Evolutionary conservation across 2,797 vertebrate species (phyloP), one percentile per base, ranked within the genome.

Genomic region (Dromococcyx pavoninus): DNA sequence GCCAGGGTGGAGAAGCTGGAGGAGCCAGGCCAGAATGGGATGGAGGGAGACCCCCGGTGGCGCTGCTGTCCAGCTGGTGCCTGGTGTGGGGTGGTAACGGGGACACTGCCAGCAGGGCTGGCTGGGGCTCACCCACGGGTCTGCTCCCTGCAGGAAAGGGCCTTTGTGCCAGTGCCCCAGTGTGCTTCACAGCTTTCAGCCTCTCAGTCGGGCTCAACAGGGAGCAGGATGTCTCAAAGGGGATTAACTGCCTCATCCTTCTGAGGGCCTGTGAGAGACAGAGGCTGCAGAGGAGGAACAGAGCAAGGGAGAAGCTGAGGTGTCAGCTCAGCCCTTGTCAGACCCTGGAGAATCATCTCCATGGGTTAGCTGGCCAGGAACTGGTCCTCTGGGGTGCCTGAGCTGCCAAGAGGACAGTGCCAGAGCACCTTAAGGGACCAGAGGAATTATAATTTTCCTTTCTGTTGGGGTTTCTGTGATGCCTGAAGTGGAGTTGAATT

Each of bases 181-280:
- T 64, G 64, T 14, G 33, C 54, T 67, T 53, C 70, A 62, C 51
- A 51, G 89, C 39, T 87, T 62, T 65, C 46, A 54, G 57, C 48
- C 53, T 61, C 73, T 54, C 5, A 3, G 27, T 76, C 44, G 88
- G 54, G 67, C 70, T 88, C 22, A 73, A 65, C 27, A 27, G 50
- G 30, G 33, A 94, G 54, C 39, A 81, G 35, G 21, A 71, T 84
- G 65, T 84, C 54, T 72, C 23, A 86, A 71, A 94, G 72, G 83
- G 69, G 93, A 88, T 94, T 86, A 86, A 84, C 9, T 74, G 27
- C 39, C 27, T 81, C 93, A 96, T 93, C 92, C 58, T 69, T 50
- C 28, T 53, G 69, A 56, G 78, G 95, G 89, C 75, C 71, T 70
- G 27, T 24, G 83, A 76, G 72, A 74, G 81, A 0, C 0, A 25